Evolutionary conservation across 92 coral and sea anemone genomes (phyloP), one percentile per base, ranked within the genome.

Genomic region (Heteractis magnifica): DNA sequence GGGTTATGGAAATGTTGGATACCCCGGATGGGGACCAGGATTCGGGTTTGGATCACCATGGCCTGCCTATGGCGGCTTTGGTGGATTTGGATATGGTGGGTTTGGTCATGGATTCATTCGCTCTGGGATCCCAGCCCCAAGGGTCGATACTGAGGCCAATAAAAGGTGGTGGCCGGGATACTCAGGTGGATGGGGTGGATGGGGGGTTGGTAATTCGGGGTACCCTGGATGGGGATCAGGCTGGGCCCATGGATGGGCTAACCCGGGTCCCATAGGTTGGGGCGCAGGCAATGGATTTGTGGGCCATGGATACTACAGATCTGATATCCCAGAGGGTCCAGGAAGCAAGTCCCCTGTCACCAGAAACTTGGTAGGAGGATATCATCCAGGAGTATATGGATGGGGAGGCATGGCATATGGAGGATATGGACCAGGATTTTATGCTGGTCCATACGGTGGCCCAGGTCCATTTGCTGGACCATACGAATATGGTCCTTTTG

Each of bases 91-190:
- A 70, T 78, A 8, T 65, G 88, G 83, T 26, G 87, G 81, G 2
- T 71, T 49, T 65, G 83, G 91, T 72, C 86, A 87, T 59, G 93
- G 75, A 14, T 65, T 23, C 4, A 76, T 82, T 34, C 83, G 94
- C 51, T 90, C 97, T 41, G 86, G 70, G 4, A 72, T 90, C 78
- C 92, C 92, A 5, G 23, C 53, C 11, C 83, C 88, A 52, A 44
- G 23, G 4, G 9, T 14, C 19, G 88, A 85, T 16, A 23, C 12
- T 19, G 52, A 4, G 12, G 91, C 88, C 5, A 82, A 56, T 75
- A 93, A 93, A 79, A 91, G 97, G 52, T 93, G 97, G 97, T 93
- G 97, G 97, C 95, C 98, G 14, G 98, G 98, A 21, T 90, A 92
- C 55, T 88, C 91, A 82, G 95, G 94, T 13, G 98, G 98, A n/a